phyloP scores from a whole-genome alignment of 2,888 invertebrate species.

The Lithodes maja region DNA sequence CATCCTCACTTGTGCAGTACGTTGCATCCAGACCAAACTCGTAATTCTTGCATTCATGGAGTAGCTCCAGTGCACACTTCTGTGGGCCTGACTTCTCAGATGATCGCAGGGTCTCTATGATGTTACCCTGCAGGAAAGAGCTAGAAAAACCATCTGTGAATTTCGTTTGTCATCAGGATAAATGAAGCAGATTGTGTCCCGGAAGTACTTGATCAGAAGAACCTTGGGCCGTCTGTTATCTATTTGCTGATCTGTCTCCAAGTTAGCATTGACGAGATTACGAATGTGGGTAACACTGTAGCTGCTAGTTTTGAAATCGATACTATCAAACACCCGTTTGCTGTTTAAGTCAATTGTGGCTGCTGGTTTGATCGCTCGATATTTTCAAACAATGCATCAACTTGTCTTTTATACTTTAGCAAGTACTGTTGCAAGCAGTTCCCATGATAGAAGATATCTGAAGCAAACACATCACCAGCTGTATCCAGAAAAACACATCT shows the following conservation, averaged over 20 bases:
- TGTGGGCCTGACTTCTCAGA: background rate
- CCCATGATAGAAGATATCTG: slow-evolving; percentile 25
- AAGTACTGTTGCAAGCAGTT: slow-evolving; percentile 21
- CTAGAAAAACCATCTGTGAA: slow-evolving; percentile 4
- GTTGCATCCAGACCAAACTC: background rate
- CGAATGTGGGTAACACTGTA: background rate
- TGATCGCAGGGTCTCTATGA: slow-evolving; percentile 4
- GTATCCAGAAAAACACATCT: background rate
- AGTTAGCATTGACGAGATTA: background rate
- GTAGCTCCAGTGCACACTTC: background rate
- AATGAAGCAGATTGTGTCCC: background rate
- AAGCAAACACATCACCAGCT: slow-evolving; percentile 22
- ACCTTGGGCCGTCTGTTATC: background rate
- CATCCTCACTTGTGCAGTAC: too few species aligned
- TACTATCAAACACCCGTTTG: background rate
- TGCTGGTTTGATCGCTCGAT: background rate
- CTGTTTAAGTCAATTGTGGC: background rate
- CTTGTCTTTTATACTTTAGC: slow-evolving; percentile 19
- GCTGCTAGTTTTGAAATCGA: background rate
- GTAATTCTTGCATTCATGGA: slow-evolving; percentile 8
- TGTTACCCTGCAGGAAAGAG: slow-evolving; percentile 1
- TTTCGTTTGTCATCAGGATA: background rate
- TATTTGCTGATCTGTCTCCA: background rate
- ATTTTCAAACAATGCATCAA: slow-evolving; percentile 16
- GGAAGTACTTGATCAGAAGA: background rate